Evolutionary conservation across 2,888 invertebrate genomes (phyloP).

Genomic region (Agrochola lota): DNA sequence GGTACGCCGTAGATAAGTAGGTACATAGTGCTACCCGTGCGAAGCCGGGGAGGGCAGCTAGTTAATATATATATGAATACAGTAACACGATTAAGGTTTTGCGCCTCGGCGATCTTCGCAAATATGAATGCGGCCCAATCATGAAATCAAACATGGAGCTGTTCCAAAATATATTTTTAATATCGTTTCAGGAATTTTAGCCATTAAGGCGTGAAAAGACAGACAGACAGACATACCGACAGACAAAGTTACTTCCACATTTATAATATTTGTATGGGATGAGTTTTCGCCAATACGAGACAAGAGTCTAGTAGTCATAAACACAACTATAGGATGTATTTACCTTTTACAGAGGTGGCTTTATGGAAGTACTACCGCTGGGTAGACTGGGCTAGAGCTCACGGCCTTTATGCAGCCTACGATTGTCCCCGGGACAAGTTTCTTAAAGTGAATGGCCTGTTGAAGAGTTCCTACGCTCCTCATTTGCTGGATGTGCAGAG

Average conservation of each 20-base stretch:
- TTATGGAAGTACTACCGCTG: slow-evolving; percentile 85
- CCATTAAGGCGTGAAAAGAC: not conserved
- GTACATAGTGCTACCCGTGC: too few relatives aligned
- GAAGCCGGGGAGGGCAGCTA: too few relatives aligned
- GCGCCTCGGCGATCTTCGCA: not conserved
- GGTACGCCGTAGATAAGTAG: too few relatives aligned
- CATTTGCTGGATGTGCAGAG: slow-evolving; percentile 84
- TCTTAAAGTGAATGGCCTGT: slow-evolving; percentile 82
- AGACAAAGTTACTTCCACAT: not conserved
- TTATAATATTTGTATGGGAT: not conserved
- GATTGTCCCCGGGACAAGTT: slow-evolving; percentile 83
- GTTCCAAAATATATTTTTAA: not conserved
- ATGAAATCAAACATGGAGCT: not conserved
- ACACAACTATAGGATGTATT: not conserved
- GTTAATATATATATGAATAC: not conserved
- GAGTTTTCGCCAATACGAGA: not conserved
- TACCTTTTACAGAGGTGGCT: slow-evolving; percentile 76
- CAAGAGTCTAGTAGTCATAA: not conserved
- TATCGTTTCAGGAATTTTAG: not conserved
- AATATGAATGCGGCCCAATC: not conserved
- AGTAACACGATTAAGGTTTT: not conserved
- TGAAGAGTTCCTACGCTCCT: slow-evolving; percentile 84
- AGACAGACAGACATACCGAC: not conserved
- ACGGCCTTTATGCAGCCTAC: slow-evolving; percentile 83
- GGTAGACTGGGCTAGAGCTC: slow-evolving; percentile 85